A percentile compares a stretch with the other conserved stretches of the same genome.
These are phyloP conservation scores for Vespertilio murinus DNA, from an alignment of 2,797 vertebrate species.

Conservation along the genomic window DNA sequence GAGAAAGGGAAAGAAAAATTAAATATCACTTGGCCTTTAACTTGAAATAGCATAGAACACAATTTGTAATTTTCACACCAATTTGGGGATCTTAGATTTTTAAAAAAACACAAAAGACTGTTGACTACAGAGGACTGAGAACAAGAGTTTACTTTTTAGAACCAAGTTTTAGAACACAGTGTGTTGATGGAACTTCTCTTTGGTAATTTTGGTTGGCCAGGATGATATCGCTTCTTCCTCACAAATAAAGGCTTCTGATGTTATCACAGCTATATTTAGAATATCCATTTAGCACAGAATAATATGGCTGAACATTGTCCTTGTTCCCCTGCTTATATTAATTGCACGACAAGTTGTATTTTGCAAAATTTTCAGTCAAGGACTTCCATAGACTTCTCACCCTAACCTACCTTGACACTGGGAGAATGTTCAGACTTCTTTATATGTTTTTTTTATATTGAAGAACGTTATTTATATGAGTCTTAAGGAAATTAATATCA, in stretches of 20 bases:
- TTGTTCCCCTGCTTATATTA: neutral
- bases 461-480: neutral
- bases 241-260: neutral
- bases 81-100: neutral
- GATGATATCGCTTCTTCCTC: neutral
- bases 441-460: neutral
- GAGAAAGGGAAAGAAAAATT: neutral
- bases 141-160: neutral
- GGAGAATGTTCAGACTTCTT: neutral
- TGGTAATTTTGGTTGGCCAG: neutral
- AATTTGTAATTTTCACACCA: neutral
- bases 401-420: neutral
- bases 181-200: neutral
- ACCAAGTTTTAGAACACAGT: neutral
- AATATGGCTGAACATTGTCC: too few species aligned
- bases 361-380: neutral
- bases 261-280: neutral
- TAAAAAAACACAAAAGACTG: neutral
- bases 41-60: neutral
- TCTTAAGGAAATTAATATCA: neutral
- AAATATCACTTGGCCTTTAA: neutral
- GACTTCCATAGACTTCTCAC: neutral
- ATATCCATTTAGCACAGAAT: neutral
- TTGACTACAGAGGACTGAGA: neutral
- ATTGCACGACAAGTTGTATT: neutral